These are phyloP conservation scores for Lutraria lutraria DNA, from an alignment of 2,888 invertebrate genomes.

Conservation along the genomic window DNA sequence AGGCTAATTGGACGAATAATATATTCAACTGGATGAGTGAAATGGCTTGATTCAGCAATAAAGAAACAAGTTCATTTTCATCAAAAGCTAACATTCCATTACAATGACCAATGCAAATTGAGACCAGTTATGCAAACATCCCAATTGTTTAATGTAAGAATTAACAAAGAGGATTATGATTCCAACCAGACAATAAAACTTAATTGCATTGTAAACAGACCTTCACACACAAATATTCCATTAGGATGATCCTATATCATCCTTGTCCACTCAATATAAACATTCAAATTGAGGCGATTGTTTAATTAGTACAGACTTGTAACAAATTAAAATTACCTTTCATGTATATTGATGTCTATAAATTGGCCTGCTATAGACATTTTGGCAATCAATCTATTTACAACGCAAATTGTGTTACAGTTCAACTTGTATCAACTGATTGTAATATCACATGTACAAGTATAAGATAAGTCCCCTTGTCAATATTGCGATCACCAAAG, in stretches of 20 bases:
- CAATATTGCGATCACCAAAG: constrained; percentile 63
- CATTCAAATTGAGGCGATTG: constrained; percentile 24
- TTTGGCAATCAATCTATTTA: constrained; percentile 39
- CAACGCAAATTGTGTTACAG: constrained; percentile 40
- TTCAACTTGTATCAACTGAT: constrained; percentile 42
- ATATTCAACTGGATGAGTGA: no score
- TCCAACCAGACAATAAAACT: background rate
- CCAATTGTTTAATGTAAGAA: background rate
- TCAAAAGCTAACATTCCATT: background rate
- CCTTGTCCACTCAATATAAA: background rate
- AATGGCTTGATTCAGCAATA: no score
- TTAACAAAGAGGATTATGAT: constrained; percentile 13
- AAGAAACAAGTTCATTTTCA: background rate
- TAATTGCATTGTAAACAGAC: constrained; percentile 13
- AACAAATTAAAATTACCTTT: constrained; percentile 34
- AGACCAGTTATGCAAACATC: background rate
- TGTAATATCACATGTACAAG: constrained; percentile 47
- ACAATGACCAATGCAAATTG: background rate
- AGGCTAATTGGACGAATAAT: no score
- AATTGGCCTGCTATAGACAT: constrained; percentile 42
- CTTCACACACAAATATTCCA: background rate
- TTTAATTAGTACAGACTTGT: constrained; percentile 33
- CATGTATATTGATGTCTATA: constrained; percentile 37
- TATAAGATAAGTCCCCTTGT: constrained; percentile 59
- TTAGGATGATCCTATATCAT: background rate